These are phyloP conservation scores for Adrianichthys oophorus DNA, from an alignment of 2,797 vertebrate species.

Conservation along the genomic window DNA sequence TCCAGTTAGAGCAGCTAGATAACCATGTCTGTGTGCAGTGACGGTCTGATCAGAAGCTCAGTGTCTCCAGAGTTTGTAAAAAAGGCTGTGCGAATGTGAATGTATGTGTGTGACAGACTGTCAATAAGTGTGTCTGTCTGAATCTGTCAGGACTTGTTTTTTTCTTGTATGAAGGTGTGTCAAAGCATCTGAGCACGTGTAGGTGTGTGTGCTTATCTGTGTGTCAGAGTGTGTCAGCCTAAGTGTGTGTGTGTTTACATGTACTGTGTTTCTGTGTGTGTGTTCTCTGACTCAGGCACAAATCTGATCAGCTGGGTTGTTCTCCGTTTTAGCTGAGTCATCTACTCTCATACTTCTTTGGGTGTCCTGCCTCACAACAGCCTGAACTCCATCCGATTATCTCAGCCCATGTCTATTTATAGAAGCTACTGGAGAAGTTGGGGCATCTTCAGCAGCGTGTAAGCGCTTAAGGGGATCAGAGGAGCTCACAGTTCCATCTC, in stretches of 20 bases:
- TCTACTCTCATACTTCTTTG: neutral
- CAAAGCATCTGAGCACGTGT: too few relatives aligned
- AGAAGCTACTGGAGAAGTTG: conserved; percentile 51
- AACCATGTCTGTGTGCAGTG: too few relatives aligned
- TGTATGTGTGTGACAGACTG: too few relatives aligned
- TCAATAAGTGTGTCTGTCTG: too few relatives aligned
- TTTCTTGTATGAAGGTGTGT: too few relatives aligned
- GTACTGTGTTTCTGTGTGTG: neutral
- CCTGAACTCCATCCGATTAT: conserved; percentile 49
- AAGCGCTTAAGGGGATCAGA: conserved; percentile 54
- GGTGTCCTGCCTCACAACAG: conserved; percentile 6
- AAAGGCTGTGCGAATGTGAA: too few relatives aligned
- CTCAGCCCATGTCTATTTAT: conserved; percentile 64
- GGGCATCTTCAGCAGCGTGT: conserved; percentile 46
- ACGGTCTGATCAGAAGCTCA: too few relatives aligned
- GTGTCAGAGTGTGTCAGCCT: neutral
- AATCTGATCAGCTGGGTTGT: conserved; percentile 1
- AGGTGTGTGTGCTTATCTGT: too few relatives aligned
- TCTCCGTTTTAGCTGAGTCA: conserved; percentile 1
- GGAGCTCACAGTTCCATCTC: conserved; percentile 40
- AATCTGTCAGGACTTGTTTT: too few relatives aligned
- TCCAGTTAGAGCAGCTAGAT: too few relatives aligned
- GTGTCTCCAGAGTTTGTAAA: too few relatives aligned
- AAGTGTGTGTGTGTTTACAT: neutral
- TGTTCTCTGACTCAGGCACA: conserved; percentile 16